Conservation (phyloP, 2,888 invertebrate genomes). For the Automeris io region DNA sequence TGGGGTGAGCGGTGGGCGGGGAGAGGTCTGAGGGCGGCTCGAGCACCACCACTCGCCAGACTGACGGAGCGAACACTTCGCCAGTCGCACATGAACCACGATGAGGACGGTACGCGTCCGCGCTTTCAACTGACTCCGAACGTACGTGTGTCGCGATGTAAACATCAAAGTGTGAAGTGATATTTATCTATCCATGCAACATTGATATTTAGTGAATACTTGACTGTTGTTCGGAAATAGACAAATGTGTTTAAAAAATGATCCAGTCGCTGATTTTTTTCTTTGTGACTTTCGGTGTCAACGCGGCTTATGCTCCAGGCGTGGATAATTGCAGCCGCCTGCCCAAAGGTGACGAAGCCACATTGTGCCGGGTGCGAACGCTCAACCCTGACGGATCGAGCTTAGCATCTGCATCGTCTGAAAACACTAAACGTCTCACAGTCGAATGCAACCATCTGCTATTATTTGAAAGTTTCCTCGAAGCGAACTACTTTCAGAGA, state of each 20-base stretch:
- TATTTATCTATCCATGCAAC: slow-evolving; percentile 34
- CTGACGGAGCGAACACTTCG: slow-evolving; percentile 43
- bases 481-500: slow-evolving; percentile 84
- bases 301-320: slow-evolving; percentile 62
- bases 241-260: slow-evolving; percentile 72
- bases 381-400: slow-evolving; percentile 83
- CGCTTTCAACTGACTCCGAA: slow-evolving; percentile 43
- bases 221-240: slow-evolving; percentile 32
- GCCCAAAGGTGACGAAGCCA: slow-evolving; percentile 68
- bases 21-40: slow-evolving; percentile 50
- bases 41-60: slow-evolving; percentile 54
- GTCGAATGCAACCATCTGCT: slow-evolving; percentile 87
- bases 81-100: slow-evolving; percentile 63
- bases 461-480: slow-evolving; percentile 86
- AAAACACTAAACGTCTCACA: slow-evolving; percentile 84
- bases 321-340: slow-evolving; percentile 58
- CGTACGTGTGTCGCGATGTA: slow-evolving; percentile 62
- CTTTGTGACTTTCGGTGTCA: slow-evolving; percentile 71
- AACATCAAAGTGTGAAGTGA: slow-evolving; percentile 62
- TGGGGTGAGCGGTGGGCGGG: slow-evolving; percentile 50
- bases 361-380: slow-evolving; percentile 82
- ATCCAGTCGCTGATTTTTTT: slow-evolving; percentile 70
- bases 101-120: slow-evolving; percentile 61
- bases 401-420: slow-evolving; percentile 77
- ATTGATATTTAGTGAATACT: slow-evolving; percentile 41